Base-by-base conservation (phyloP, 2,797 vertebrate genomes). In the Pipistrellus kuhlii region DNA sequence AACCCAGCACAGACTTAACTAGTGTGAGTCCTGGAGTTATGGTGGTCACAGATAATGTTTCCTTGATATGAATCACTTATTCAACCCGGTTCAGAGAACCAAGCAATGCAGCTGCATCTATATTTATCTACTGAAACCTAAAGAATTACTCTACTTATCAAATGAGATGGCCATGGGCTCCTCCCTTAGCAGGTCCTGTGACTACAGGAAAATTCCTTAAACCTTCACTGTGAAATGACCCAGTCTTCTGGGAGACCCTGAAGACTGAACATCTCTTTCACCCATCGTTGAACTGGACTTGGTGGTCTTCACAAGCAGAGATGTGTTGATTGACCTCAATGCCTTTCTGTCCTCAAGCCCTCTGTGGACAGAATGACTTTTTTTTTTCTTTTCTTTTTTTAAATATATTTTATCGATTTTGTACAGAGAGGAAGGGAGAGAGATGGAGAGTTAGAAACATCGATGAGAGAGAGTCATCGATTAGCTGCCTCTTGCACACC, bases 31-130 rank as follows among this genome's bases (percentile, higher is more conserved):
- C 53, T 85, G 82, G 78, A 92, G 9, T 87, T 75, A 59, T 1
- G 27, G 44, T 81, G 14, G 35, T 72, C 91, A 82, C 10, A 84
- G 84, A 62, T 82, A 93, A 85, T 87, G 21, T 88, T 95, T 90
- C 64, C 85, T 85, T 86, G 64, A 46, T 55, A 53, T 46, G 73
- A 96, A 94, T 75, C 91, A 94, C 66, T 94, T 95, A 92, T 85
- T 93, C 93, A 78, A 21, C 46, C 66, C 87, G 77, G 66, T 84
- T 90, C 88, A 94, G 76, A 78, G 8, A 95, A 44, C 64, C 53
- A 81, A 84, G 55, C 77, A 69, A 51, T 25, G 38, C 13, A 89
- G 64, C 48, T 71, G 30, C 6, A 75, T 55, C 77, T 95, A 75
- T 85, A 93, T 85, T 92, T 85, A 82, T 62, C 93, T 69, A 59